Conservation (phyloP, 2,113 vertebrate genomes). For the Pedetes capensis region DNA sequence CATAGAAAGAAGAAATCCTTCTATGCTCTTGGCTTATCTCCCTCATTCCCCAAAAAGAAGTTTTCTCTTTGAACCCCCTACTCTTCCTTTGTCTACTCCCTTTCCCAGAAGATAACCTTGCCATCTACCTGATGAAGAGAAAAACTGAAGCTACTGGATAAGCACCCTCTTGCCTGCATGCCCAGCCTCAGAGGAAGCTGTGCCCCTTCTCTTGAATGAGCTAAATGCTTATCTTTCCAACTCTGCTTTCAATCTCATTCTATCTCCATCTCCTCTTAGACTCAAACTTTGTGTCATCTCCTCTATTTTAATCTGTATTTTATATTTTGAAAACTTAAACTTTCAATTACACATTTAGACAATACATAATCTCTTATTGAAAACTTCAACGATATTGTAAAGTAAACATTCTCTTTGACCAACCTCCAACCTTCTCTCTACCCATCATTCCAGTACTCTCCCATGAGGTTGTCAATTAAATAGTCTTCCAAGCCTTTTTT, state of each 20-base stretch:
- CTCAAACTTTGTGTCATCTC: background rate
- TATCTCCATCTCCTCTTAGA: background rate
- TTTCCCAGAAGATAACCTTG: background rate
- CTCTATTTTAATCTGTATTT: constrained; percentile 7
- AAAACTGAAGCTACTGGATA: background rate
- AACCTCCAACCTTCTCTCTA: background rate
- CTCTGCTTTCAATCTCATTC: background rate
- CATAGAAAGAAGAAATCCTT: background rate
- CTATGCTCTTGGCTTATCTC: background rate
- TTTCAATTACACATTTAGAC: background rate
- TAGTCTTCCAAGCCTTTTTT: background rate
- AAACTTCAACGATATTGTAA: too few relatives aligned
- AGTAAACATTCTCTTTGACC: background rate
- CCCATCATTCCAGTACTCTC: background rate
- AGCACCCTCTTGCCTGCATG: background rate
- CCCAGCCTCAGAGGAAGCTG: background rate
- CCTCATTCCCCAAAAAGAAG: background rate
- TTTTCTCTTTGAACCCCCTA: background rate
- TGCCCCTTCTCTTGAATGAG: background rate
- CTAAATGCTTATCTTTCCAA: background rate
- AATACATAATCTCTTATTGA: background rate
- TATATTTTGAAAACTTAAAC: background rate
- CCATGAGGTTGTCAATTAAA: background rate
- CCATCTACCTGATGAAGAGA: background rate
- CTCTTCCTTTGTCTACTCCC: background rate